A percentile compares a stretch with the other conserved stretches of the same genome.
Conservation (phyloP, 2,888 invertebrate genomes). For the Cryptocephalus moraei region DNA sequence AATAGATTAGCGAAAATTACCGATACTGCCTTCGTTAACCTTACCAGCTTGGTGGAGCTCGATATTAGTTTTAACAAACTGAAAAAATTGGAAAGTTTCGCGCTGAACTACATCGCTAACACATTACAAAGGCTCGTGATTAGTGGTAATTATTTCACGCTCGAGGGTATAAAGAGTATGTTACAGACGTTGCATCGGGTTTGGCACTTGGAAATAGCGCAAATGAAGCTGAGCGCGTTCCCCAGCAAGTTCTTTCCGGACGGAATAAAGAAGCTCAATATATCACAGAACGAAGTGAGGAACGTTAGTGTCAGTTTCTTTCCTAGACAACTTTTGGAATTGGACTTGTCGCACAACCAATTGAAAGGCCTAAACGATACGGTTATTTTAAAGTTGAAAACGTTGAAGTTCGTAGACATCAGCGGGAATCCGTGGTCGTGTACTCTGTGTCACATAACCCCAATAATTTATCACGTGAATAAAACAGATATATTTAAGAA, state of each 20-base stretch:
- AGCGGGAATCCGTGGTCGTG: slow-evolving; percentile 60
- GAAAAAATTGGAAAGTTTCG: slow-evolving; percentile 52
- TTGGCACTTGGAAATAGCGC: slow-evolving; percentile 47
- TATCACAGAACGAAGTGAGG: slow-evolving; percentile 61
- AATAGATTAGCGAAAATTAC: slow-evolving; percentile 68
- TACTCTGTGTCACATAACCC: slow-evolving; percentile 51
- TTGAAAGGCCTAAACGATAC: slow-evolving; percentile 52
- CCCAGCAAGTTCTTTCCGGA: slow-evolving; percentile 48
- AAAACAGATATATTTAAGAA: slow-evolving; percentile 45
- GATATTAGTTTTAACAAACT: slow-evolving; percentile 71
- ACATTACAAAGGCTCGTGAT: slow-evolving; percentile 55
- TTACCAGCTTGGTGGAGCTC: slow-evolving; percentile 55
- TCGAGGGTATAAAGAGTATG: slow-evolving; percentile 46
- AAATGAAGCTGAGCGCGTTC: slow-evolving; percentile 45
- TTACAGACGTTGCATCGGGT: slow-evolving; percentile 49
- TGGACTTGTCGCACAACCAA: slow-evolving; percentile 67
- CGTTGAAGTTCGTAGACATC: slow-evolving; percentile 44
- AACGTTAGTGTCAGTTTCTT: slow-evolving; percentile 48
- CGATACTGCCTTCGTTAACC: slow-evolving; percentile 61
- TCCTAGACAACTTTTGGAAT: slow-evolving; percentile 47
- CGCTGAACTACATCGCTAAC: slow-evolving; percentile 50
- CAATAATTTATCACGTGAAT: slow-evolving; percentile 47
- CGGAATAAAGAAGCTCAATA: slow-evolving; percentile 54
- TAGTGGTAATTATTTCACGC: slow-evolving; percentile 60
- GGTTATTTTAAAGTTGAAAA: slow-evolving; percentile 48